Base-by-base conservation (phyloP, 2,113 vertebrate genomes). In the Tragulus kanchil region DNA sequence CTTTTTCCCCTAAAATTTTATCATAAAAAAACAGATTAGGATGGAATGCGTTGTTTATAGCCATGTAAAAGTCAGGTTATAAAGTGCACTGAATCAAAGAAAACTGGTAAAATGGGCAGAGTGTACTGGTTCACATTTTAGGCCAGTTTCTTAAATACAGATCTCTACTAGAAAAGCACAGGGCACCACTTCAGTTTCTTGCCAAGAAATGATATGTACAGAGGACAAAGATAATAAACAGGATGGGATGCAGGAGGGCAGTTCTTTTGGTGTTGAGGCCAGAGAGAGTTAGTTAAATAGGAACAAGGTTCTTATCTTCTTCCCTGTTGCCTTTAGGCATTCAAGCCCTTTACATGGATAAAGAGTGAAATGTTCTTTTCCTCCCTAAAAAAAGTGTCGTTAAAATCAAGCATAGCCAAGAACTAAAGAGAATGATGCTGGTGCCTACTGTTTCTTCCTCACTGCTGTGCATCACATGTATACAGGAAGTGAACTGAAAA, bases 281-380 rank as follows among this genome's bases (percentile, higher is more conserved):
- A 94, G 75, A 65, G 58, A 83, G 59, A 64, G 89, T 89, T 65
- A 85, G 62, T 85, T 83, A 73, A 96, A 89, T 14, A 83, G 86
- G 79, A 91, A 83, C 26, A 83, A n/a, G 28, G n/a, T 81, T 96
- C 73, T 95, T 88, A 52, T 75, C 90, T 90, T 78, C 17, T 73
- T 3, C 73, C 50, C 77, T 7, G 8, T 12, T 89, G 73, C 21
- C 86, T 69, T 89, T 31, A n/a, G 17, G 78, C 82, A 52, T 8
- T 54, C 4, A 6, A 50, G 65, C 7, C 8, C 36, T 81, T 73
- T 78, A 4, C 16, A 6, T n/a, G 73, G 78, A 95, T 61, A 21
- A 12, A 56, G 52, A 93, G 77, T 26, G 48, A 79, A 83, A 26
- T 14, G n/a, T 42, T 19, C 26, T 71, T 56, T 85, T 85, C 23